phyloP scores from a whole-genome alignment of 2,797 vertebrate genomes.

The Betta splendens region DNA sequence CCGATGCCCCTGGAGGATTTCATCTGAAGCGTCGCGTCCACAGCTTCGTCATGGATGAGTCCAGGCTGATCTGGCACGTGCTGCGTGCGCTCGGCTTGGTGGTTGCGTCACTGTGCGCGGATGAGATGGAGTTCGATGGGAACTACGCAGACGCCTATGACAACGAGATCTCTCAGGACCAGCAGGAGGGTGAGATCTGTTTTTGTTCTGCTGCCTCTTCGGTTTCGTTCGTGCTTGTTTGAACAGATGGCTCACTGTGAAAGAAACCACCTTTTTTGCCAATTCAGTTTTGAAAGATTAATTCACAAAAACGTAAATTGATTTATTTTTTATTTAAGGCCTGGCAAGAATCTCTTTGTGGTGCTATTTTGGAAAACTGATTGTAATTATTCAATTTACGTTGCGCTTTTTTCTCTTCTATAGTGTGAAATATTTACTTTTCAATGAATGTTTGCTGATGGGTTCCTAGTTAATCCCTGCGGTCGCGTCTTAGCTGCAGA shows the following conservation, averaged over 20 bases:
- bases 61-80: conserved; percentile 37
- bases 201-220: conserved; percentile 15
- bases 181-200: conserved; percentile 62
- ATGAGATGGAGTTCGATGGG: conserved; percentile 44
- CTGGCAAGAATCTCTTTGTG: no score
- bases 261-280: neutral
- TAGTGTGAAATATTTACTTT: neutral
- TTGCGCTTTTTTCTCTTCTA: no score
- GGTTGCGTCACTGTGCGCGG: conserved; percentile 30
- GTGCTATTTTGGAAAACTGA: no score
- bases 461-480: conserved; percentile 13
- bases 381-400: no score
- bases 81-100: conserved; percentile 44
- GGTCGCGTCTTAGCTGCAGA: conserved; percentile 50
- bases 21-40: neutral
- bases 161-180: conserved; percentile 64
- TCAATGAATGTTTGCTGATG: neutral
- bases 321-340: no score
- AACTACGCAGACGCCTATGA: conserved; percentile 56
- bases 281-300: no score
- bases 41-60: conserved; percentile 44
- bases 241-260: conserved; percentile 9
- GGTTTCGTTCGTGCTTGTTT: conserved; percentile 22
- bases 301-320: no score
- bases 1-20: conserved; percentile 12